These are phyloP conservation scores for Oncorhynchus kisutch DNA, from an alignment of 2,113 vertebrate species.

Conservation along the genomic window DNA sequence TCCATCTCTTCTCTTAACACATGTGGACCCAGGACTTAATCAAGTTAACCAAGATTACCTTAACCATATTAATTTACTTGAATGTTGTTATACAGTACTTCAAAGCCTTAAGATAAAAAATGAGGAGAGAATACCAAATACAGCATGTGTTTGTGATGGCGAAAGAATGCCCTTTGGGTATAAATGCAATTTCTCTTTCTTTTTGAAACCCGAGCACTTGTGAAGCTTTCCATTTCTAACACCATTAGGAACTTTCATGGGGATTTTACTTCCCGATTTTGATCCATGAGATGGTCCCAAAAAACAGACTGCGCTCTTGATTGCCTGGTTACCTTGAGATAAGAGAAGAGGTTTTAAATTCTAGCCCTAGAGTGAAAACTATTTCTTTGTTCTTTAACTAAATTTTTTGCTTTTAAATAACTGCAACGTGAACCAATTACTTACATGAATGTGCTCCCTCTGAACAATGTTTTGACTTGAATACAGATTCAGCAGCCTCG, in stretches of 20 bases:
- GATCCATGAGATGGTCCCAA: conserved; percentile 43
- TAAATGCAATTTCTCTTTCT: conserved; percentile 36
- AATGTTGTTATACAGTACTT: not conserved
- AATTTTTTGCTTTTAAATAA: conserved; percentile 48
- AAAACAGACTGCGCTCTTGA: conserved; percentile 36
- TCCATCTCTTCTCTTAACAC: too few relatives aligned
- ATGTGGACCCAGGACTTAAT: too few relatives aligned
- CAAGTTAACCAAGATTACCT: too few relatives aligned
- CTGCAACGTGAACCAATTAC: conserved; percentile 57
- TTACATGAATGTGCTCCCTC: conserved; percentile 48
- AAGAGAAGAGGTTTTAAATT: conserved; percentile 47
- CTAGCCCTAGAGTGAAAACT: conserved; percentile 29
- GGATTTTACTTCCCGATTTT: conserved; percentile 53
- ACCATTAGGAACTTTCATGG: conserved; percentile 57
- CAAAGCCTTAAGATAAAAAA: not conserved
- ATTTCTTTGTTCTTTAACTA: conserved; percentile 28
- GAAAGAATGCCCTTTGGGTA: conserved; percentile 3
- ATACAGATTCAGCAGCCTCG: conserved; percentile 47
- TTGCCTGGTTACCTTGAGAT: conserved; percentile 61
- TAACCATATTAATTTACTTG: not conserved
- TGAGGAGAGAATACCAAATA: not conserved
- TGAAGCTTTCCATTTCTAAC: conserved; percentile 43
- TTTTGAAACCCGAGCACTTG: conserved; percentile 24
- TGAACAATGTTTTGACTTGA: conserved; percentile 41
- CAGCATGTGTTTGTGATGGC: not conserved